These are phyloP conservation scores for Harpalus rubripes DNA, from an alignment of 2,888 invertebrate species.

Conservation along the genomic window DNA sequence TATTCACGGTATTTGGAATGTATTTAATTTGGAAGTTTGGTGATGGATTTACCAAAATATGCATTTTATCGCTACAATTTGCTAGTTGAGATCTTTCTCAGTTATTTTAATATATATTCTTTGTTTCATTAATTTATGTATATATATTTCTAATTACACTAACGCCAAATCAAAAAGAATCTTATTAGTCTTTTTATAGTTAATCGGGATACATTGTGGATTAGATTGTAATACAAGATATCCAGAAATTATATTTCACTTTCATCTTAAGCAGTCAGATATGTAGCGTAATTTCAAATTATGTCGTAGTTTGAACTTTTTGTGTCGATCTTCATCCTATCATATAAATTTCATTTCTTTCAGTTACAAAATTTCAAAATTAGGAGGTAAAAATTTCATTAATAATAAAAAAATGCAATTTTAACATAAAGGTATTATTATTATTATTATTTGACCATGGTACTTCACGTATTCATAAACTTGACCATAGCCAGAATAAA, in stretches of 20 bases:
- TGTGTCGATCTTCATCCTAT: no score
- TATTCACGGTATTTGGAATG: slow-evolving; percentile 53
- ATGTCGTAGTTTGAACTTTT: no score
- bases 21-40: slow-evolving; percentile 61
- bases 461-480: no score
- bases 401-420: no score
- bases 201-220: background rate
- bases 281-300: no score
- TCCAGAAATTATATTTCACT: background rate
- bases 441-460: no score
- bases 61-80: slow-evolving; percentile 46
- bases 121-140: slow-evolving; percentile 63
- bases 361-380: no score
- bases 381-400: no score
- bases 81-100: slow-evolving; percentile 65
- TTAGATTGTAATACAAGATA: background rate
- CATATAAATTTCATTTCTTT: no score
- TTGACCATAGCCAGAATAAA: no score
- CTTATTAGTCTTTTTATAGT: slow-evolving; percentile 20
- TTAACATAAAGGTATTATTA: no score
- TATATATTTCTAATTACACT: slow-evolving; percentile 65
- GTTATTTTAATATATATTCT: slow-evolving; percentile 59
- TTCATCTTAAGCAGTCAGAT: background rate
- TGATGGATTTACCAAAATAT: slow-evolving; percentile 61
- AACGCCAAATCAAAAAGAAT: slow-evolving; percentile 47